Conservation (phyloP, 2,113 vertebrate species). For the Petrocephalus microphthalmus region DNA sequence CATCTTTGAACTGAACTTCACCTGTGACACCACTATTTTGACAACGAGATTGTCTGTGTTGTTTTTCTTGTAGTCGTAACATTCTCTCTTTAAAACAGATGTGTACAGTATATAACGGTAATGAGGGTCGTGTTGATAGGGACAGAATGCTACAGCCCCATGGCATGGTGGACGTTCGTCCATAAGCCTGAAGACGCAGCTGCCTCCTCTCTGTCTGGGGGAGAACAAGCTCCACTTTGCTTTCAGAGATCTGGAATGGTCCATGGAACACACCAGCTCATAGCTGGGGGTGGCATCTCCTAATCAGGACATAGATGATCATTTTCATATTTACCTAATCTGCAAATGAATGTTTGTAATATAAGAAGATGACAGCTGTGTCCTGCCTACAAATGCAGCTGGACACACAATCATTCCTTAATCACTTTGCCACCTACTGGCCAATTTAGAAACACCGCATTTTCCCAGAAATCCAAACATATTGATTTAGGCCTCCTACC, state of each 20-base stretch:
- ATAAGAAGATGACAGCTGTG: background rate
- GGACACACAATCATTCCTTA: background rate
- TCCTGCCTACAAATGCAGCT: background rate
- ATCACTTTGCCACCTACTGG: background rate
- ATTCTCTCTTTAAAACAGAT: background rate
- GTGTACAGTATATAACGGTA: background rate
- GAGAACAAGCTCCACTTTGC: background rate
- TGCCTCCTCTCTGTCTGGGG: background rate
- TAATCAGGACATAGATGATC: background rate
- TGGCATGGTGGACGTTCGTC: background rate
- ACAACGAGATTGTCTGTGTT: too few relatives aligned
- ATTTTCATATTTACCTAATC: background rate
- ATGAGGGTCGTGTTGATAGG: background rate
- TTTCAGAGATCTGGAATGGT: background rate
- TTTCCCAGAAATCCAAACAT: background rate
- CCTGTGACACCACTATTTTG: too few relatives aligned
- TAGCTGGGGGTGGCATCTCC: background rate
- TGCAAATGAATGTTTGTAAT: background rate
- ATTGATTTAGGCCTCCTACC: background rate
- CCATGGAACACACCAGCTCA: background rate
- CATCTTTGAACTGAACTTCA: too few relatives aligned
- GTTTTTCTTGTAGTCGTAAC: too few relatives aligned
- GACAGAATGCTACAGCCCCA: background rate
- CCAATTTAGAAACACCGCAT: background rate
- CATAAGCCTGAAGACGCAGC: background rate